Evolutionary conservation across 2,113 vertebrate species (phyloP).

Genomic region (Podarcis cretensis): DNA sequence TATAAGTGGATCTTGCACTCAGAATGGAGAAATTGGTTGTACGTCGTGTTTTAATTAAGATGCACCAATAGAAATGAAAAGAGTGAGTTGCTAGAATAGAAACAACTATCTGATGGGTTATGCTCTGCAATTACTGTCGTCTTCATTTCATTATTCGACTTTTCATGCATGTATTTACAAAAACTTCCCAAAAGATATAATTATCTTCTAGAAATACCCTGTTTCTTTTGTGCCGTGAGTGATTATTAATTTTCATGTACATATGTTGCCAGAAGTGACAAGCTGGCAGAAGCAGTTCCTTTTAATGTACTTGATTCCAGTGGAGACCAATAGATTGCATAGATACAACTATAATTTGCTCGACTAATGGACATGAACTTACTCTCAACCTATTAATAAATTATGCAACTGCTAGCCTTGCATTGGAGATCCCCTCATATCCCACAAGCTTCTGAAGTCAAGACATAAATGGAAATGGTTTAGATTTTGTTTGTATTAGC

Average conservation of each 20-base stretch:
- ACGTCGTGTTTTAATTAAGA: neutral
- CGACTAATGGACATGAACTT: constrained; percentile 44
- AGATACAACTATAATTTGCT: constrained; percentile 19
- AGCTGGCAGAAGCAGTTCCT: constrained; percentile 48
- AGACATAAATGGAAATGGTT: fast-evolving
- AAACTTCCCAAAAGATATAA: constrained; percentile 26
- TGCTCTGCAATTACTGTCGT: constrained; percentile 3
- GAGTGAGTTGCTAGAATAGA: neutral
- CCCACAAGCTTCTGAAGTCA: constrained; percentile 16
- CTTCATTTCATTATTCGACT: constrained; percentile 27
- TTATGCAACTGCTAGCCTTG: constrained; percentile 24
- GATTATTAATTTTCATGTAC: constrained; percentile 51
- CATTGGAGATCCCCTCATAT: constrained; percentile 8
- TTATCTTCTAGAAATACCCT: constrained; percentile 52
- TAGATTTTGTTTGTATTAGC: neutral
- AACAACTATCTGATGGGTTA: constrained; percentile 29
- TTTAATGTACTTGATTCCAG: constrained; percentile 52
- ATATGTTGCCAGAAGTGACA: constrained; percentile 60
- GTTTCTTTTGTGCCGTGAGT: constrained; percentile 42
- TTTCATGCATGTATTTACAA: constrained; percentile 47
- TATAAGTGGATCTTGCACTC: neutral
- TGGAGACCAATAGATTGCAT: constrained; percentile 40
- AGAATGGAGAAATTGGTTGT: neutral
- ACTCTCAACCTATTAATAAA: constrained; percentile 64
- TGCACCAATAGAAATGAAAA: neutral